Base-by-base conservation (phyloP, 2,113 vertebrate species). In the Osmerus mordax region DNA sequence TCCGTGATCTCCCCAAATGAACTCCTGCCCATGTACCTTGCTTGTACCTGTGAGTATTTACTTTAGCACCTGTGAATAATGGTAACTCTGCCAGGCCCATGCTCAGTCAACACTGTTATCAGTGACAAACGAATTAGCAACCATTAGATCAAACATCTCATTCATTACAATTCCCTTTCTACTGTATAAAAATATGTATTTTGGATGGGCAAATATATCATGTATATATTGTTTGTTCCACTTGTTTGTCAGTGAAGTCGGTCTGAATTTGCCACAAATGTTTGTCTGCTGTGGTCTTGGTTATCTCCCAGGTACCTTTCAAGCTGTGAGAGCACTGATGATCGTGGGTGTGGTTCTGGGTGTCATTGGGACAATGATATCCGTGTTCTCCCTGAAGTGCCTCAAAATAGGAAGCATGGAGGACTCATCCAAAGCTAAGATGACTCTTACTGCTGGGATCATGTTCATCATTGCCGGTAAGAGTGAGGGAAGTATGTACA, bases 311-410 rank as follows among this genome's bases (percentile, higher is more conserved):
- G 96, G 93, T 0, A 87, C 90, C 86, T 94, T 98, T 81, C 95
- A 96, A 88, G 94, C 95, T 0, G 92, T 94, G 71, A 89, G 95
- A 73, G 95, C 95, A 5, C 91, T 97, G 72, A 97, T 97, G 96
- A 89, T 97, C 0, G 90, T 97, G 64, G 92, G 93, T 0, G 92
- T 95, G 0, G 92, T 98, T 29, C 84, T 97, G 76, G 91, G 93
- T 0, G 87, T 88, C 70, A 88, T 95, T 0, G 91, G 90, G 3
- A 84, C 91, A 4, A 14, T 95, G 0, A 91, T 95, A 52, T 92
- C 94, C 41, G 67, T 96, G 66, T 94, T 97, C 66, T 94, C 95
- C 13, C 84, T 97, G 56, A 95, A 94, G 74, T 96, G 95, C 68
- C 91, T 97, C 69, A 92, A 91, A 1, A 94, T 95, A 0, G 94